phyloP scores from a whole-genome alignment of 2,797 vertebrate genomes.

The Leuciscus waleckii region DNA sequence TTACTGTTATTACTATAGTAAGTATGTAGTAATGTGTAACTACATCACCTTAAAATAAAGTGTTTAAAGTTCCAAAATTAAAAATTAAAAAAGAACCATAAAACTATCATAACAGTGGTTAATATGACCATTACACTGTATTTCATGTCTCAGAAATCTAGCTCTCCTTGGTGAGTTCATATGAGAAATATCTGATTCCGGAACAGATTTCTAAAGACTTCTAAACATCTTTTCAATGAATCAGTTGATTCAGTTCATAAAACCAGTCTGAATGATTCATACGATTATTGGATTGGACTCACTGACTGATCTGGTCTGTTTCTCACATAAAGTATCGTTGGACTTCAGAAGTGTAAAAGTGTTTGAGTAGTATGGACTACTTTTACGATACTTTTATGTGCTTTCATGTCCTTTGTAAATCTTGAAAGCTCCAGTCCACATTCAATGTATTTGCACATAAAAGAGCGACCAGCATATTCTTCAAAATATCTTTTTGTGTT shows the following conservation, averaged over 20 bases:
- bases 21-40: no score
- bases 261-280: background rate
- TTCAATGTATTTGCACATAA: background rate
- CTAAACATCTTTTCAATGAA: no score
- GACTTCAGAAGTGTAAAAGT: background rate
- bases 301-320: background rate
- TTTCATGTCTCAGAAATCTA: background rate
- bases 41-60: no score
- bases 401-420: background rate
- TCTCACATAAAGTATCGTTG: background rate
- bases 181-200: background rate
- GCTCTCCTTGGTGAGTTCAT: background rate
- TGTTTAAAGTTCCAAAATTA: background rate
- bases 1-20: no score
- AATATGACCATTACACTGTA: background rate
- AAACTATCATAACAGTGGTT: background rate
- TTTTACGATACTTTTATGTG: background rate
- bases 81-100: no score
- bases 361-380: no score
- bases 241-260: background rate
- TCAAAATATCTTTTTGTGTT: background rate
- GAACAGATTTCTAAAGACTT: background rate
- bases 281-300: background rate
- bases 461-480: background rate
- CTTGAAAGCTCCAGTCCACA: background rate